Conservation (phyloP, 2,888 invertebrate species). For the Dolichomitus sp. region DNA sequence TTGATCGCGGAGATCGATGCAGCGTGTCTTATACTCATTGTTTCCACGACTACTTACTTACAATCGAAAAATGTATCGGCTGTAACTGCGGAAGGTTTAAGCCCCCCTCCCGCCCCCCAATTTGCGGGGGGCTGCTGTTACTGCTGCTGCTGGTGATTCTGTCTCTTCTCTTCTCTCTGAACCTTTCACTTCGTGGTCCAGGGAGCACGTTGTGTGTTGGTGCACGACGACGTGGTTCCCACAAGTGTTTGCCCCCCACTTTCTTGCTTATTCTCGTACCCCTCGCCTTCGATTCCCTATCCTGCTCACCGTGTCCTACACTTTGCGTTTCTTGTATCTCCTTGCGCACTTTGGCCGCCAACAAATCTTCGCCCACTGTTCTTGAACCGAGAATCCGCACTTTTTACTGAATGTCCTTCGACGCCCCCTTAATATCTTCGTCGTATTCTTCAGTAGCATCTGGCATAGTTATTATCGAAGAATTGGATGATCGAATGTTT, state of each 20-base stretch:
- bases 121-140: constrained; percentile 56
- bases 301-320: constrained; percentile 76
- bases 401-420: constrained; percentile 32
- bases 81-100: constrained; percentile 4
- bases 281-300: constrained; percentile 10
- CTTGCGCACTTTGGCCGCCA: constrained; percentile 2
- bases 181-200: constrained; percentile 86
- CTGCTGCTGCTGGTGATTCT: constrained; percentile 5
- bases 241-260: constrained; percentile 80
- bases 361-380: not conserved
- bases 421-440: constrained; percentile 7
- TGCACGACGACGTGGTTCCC: constrained; percentile 82
- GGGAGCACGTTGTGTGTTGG: constrained; percentile 82
- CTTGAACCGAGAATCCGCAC: constrained; percentile 20
- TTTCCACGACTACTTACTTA: not conserved
- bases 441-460: too few relatives aligned
- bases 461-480: too few relatives aligned
- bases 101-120: not conserved
- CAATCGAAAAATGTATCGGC: constrained; percentile 8
- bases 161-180: constrained; percentile 59
- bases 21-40: not conserved
- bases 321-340: constrained; percentile 76
- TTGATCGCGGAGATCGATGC: not conserved
- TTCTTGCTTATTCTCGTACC: constrained; percentile 33
- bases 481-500: too few relatives aligned